A percentile compares a stretch with the other conserved stretches of the same genome.
Evolutionary conservation across 2,797 vertebrate species (phyloP).

Genomic region (Trematomus bernacchii): DNA sequence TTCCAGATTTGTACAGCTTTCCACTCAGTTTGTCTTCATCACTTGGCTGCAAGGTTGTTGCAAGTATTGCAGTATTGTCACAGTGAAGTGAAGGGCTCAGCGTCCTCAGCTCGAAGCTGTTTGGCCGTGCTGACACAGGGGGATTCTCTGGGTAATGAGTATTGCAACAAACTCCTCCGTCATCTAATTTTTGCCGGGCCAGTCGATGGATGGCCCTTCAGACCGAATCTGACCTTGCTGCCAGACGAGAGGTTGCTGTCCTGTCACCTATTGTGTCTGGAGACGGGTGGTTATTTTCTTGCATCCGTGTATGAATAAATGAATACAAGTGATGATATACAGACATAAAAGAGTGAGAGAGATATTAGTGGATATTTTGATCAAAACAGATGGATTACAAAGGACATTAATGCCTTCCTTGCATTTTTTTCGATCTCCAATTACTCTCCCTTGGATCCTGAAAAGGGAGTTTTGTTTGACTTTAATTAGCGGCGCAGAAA

Average conservation of each 20-base stretch:
- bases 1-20: conserved; percentile 20
- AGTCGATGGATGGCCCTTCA: conserved; percentile 69
- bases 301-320: neutral
- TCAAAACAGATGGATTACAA: conserved; percentile 63
- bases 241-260: conserved; percentile 39
- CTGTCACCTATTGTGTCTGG: conserved; percentile 50
- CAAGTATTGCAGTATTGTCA: conserved; percentile 70
- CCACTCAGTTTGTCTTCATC: conserved; percentile 41
- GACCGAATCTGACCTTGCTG: conserved; percentile 65
- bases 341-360: neutral
- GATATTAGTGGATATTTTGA: conserved; percentile 35
- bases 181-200: conserved; percentile 72
- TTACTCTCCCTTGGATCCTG: conserved; percentile 49
- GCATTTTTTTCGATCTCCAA: conserved; percentile 30
- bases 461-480: conserved; percentile 75
- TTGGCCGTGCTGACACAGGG: conserved; percentile 74
- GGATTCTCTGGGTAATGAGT: conserved; percentile 74
- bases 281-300: neutral
- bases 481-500: conserved; percentile 74
- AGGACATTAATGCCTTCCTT: conserved; percentile 57
- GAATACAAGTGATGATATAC: conserved; percentile 1
- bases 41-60: conserved; percentile 29
- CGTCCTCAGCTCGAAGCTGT: conserved; percentile 71
- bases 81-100: conserved; percentile 70
- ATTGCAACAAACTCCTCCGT: conserved; percentile 71